A percentile compares a stretch with the other conserved stretches of the same genome.
Evolutionary conservation across 2,888 invertebrate species (phyloP).

Genomic region (Pammene fasciana): DNA sequence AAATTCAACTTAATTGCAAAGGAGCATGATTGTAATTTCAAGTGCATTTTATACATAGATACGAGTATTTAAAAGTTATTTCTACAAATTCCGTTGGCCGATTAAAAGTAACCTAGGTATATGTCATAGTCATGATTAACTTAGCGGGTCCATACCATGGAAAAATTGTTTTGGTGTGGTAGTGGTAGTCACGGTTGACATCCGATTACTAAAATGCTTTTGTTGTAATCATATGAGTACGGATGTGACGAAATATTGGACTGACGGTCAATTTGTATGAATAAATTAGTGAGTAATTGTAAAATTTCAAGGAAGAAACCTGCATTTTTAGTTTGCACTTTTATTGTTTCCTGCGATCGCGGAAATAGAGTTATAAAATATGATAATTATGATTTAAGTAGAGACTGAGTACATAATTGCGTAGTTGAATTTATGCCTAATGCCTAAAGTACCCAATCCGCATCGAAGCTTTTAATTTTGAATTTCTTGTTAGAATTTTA

Average conservation of each 20-base stretch:
- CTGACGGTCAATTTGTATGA: slow-evolving; percentile 35
- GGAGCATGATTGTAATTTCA: neutral
- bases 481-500: too few relatives aligned
- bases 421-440: too few relatives aligned
- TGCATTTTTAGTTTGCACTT: slow-evolving; percentile 4
- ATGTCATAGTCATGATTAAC: slow-evolving; percentile 27
- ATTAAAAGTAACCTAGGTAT: slow-evolving; percentile 30
- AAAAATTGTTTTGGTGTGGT: slow-evolving; percentile 18
- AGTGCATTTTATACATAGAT: neutral
- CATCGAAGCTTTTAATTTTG: too few relatives aligned
- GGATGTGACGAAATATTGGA: slow-evolving; percentile 58
- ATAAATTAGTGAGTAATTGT: slow-evolving; percentile 25
- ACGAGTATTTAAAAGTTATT: neutral
- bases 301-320: slow-evolving; percentile 26
- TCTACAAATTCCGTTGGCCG: slow-evolving; percentile 36
- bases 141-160: slow-evolving; percentile 11
- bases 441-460: too few relatives aligned
- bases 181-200: slow-evolving; percentile 45
- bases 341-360: slow-evolving; percentile 17
- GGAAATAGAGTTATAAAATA: slow-evolving; percentile 16
- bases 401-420: too few relatives aligned
- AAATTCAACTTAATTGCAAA: neutral
- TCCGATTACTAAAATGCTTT: slow-evolving; percentile 45
- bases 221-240: slow-evolving; percentile 47
- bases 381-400: too few relatives aligned